Evolutionary conservation across 2,888 invertebrate species (phyloP).

Genomic region (Clepsis dumicolana): DNA sequence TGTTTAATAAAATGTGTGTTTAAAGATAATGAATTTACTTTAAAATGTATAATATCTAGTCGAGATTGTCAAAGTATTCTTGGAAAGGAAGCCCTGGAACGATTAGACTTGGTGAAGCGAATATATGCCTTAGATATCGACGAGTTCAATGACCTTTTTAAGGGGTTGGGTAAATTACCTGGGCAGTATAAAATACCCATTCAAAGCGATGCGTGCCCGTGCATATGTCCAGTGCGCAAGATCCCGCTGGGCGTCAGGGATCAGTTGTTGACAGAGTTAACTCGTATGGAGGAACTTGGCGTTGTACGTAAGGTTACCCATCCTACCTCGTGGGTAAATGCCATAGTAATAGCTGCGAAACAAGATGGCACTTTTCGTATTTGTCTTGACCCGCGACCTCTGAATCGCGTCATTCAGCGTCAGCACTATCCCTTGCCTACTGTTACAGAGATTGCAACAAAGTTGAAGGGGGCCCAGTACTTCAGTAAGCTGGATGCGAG

Average conservation of each 20-base stretch:
- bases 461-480: neutral
- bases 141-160: too few species aligned
- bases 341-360: neutral
- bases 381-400: neutral
- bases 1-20: neutral
- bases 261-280: neutral
- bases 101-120: constrained; percentile 4
- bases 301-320: neutral
- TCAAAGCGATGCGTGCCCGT: constrained; percentile 6
- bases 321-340: neutral
- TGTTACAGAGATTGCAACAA: neutral
- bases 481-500: neutral
- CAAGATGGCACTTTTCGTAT: neutral
- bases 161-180: neutral
- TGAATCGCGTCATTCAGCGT: neutral
- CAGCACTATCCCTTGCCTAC: neutral
- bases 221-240: neutral
- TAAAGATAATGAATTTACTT: neutral
- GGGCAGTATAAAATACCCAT: neutral
- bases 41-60: neutral
- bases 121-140: neutral
- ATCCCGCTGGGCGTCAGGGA: constrained; percentile 2
- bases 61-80: constrained; percentile 4
- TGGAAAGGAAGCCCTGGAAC: constrained; percentile 22
- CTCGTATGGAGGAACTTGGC: neutral